These are phyloP conservation scores for Apogon hyalosoma DNA, from an alignment of 2,797 vertebrate species.

Conservation along the genomic window DNA sequence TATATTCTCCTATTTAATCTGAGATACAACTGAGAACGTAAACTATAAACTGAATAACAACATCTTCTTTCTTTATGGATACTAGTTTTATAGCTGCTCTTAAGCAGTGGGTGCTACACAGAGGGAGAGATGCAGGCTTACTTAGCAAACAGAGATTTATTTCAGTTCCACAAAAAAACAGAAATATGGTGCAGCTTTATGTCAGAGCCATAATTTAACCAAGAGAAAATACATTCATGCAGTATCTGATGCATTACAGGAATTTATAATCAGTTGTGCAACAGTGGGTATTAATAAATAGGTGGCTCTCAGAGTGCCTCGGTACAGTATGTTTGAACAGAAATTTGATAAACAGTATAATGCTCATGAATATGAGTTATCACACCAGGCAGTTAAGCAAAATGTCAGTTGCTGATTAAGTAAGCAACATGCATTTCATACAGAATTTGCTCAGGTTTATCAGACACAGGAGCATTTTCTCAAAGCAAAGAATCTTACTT, in stretches of 20 bases:
- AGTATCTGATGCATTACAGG: slow-evolving; percentile 63
- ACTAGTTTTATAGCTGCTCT: slow-evolving; percentile 32
- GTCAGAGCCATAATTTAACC: slow-evolving; percentile 65
- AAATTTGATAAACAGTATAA: slow-evolving; percentile 59
- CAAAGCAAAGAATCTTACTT: slow-evolving; percentile 3
- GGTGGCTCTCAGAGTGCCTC: slow-evolving; percentile 36
- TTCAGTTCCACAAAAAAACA: slow-evolving; percentile 34
- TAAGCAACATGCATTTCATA: slow-evolving; percentile 37
- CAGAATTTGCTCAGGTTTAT: slow-evolving; percentile 14
- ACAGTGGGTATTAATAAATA: slow-evolving; percentile 66
- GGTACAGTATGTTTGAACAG: slow-evolving; percentile 22
- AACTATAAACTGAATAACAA: slow-evolving; percentile 10
- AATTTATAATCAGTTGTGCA: slow-evolving; percentile 69
- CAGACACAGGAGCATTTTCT: slow-evolving; percentile 1
- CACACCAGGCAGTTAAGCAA: slow-evolving; percentile 46
- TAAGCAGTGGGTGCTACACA: slow-evolving; percentile 22
- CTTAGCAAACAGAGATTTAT: slow-evolving; percentile 63
- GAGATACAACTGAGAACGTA: slow-evolving; percentile 12
- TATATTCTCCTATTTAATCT: slow-evolving; percentile 11
- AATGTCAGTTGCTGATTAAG: slow-evolving; percentile 70
- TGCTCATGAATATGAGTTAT: slow-evolving; percentile 55
- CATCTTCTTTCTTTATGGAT: slow-evolving; percentile 20
- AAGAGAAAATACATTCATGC: slow-evolving; percentile 62
- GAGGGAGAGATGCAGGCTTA: slow-evolving; percentile 49
- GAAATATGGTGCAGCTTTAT: slow-evolving; percentile 54